phyloP scores from a whole-genome alignment of 2,113 vertebrate genomes.

The Sakesphorus luctuosus region DNA sequence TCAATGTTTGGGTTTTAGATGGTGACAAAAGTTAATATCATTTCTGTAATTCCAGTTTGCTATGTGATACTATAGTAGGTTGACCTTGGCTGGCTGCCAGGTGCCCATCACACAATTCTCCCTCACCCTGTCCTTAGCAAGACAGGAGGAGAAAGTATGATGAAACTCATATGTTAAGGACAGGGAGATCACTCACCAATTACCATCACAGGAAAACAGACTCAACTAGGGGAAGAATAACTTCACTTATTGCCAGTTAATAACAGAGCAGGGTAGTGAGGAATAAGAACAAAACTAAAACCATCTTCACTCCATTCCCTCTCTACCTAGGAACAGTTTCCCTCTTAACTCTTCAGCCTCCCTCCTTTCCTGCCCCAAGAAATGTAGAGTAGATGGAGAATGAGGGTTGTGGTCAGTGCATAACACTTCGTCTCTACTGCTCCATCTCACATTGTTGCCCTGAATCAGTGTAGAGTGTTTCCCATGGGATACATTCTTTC shows the following conservation, averaged over 20 bases:
- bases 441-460: not conserved
- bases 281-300: not conserved
- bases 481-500: not conserved
- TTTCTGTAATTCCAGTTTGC: not conserved
- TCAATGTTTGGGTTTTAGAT: not conserved
- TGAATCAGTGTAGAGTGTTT: accelerated
- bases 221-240: not conserved
- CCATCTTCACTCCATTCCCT: not conserved
- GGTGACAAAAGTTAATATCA: not conserved
- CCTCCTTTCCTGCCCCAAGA: not conserved
- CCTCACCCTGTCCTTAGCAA: not conserved
- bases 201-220: not conserved
- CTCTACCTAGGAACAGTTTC: not conserved
- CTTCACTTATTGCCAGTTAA: not conserved
- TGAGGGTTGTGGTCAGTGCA: not conserved
- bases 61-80: not conserved
- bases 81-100: not conserved
- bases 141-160: not conserved
- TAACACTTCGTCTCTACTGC: not conserved
- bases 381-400: not conserved
- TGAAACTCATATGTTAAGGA: not conserved
- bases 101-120: not conserved
- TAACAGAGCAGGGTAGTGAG: not conserved
- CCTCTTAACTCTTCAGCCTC: not conserved
- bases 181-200: not conserved